Evolutionary conservation across 2,888 invertebrate genomes (phyloP), one percentile per base, ranked within the genome.

Genomic region (Hemistola chrysoprasaria): DNA sequence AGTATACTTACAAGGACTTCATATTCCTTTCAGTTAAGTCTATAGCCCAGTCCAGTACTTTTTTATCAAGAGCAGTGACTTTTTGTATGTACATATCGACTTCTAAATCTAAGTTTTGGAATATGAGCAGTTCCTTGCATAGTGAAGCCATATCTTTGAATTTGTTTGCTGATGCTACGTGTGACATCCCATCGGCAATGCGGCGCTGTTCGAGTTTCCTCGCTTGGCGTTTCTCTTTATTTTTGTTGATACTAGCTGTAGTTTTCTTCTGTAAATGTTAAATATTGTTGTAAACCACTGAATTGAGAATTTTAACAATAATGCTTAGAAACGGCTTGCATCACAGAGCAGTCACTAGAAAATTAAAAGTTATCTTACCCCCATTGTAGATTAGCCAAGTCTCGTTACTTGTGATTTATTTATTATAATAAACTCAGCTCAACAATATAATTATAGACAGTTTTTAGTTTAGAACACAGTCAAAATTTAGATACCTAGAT

Each of bases 21-120:
- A 96, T 95, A 74, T 97, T 97, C 50, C 90, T 89, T 70, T 94
- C 93, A 45, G 94, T 93, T 11, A 97, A 87, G 59, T 93, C 90
- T 61, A 95, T 93, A 28, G 93, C 91, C 94, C 95, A 95, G 22
- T 92, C 83, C 21, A 92, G 72, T 4, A 90, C 87, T 43, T 81
- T 80, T 36, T 90, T 80, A 34, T 91, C 88, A 32, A 95, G 75
- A 42, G 92, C 81, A 28, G 74, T 73, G 4, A 92, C 92, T 61
- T 77, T 85, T 54, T 90, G 88, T 40, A 93, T 92, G 53, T 84
- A 90, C 58, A 95, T 87, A 26, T 90, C 87, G 3, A 92, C 90
- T 35, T 87, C 85, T 22, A 92, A 63, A 24, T 92, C 92, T 65
- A 92, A 91, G 61, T 91, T 91, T 30, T 82, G 88, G 70, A 90